These are phyloP conservation scores for Corythucha ciliata DNA, from an alignment of 2,888 invertebrate genomes.

Conservation along the genomic window DNA sequence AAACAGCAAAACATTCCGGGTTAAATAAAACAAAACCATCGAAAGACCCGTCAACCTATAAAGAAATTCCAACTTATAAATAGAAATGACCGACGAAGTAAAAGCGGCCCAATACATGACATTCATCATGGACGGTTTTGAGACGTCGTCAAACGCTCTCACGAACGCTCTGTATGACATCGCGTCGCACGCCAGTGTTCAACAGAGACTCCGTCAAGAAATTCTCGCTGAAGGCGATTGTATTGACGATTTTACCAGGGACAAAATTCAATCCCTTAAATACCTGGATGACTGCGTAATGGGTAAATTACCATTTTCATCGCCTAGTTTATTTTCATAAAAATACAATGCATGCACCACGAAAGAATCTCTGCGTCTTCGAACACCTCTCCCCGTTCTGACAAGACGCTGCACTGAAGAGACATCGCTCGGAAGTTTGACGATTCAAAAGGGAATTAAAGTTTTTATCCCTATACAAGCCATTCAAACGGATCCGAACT, in stretches of 20 bases:
- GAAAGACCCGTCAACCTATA: no score
- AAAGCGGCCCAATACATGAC: not conserved
- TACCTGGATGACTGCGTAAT: constrained; percentile 1
- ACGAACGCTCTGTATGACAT: not conserved
- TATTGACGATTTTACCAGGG: not conserved
- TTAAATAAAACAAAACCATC: no score
- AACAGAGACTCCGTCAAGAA: not conserved
- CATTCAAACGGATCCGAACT: not conserved
- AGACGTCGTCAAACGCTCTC: constrained; percentile 1
- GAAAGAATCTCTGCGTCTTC: not conserved
- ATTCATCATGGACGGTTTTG: constrained; percentile 4
- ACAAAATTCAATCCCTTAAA: not conserved
- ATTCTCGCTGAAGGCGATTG: not conserved
- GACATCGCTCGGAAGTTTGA: not conserved
- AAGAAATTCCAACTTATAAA: no score
- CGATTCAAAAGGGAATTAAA: not conserved
- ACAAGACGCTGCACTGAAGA: not conserved
- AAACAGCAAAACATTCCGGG: no score
- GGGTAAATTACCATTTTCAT: not conserved
- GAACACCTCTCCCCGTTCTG: constrained; percentile 1
- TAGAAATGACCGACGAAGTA: not conserved
- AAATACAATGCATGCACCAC: no score
- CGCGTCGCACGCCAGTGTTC: not conserved
- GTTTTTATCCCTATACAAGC: not conserved
- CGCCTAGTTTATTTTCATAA: not conserved